Base-by-base conservation (phyloP, 92 coral and sea anemone species). In the Pocillopora grandis region DNA sequence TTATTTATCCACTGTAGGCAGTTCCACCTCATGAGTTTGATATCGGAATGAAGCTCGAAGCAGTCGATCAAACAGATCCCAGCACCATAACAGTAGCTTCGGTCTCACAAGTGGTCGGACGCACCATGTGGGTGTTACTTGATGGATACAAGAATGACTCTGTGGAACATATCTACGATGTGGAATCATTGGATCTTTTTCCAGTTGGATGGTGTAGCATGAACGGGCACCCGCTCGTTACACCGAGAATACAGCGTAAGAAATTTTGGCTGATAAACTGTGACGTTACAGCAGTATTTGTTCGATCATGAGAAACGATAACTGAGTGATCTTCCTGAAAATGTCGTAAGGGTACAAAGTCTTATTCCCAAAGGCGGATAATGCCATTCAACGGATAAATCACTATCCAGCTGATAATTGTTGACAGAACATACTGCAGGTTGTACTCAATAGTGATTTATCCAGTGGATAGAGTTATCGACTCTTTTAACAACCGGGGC, bases 181-280 rank as follows among this genome's bases (percentile, higher is more conserved):
- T 92, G 83, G 92, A 92, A 81, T 94, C 98, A 27, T 88, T 76
- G 62, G 88, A 94, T 63, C 76, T 94, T 35, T 94, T 89, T 48
- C 98, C 98, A 17, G 93, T 90, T 57, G 95, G 95, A 10, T 94
- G 98, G 98, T 88, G 98, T n/a, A 90, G 98, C 81, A 90, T 87
- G 72, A 87, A 94, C 36, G 98, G 98, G 17, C 93, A 94, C 68
- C 98, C 98, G 1, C 93, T 94, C 21, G 92, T 89, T 19, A 87
- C 91, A 71, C 98, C 86, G 27, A 62, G 86, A 23, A 33, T 83
- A 75, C 86, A 83, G 56, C 80, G 86, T 83, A 83, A 74, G 80
- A 1, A 70, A 77, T 27, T 3, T 42, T 42, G 49, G 49, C 49
- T 42, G 49, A 42, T 42, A 42, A 42, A 42, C 49, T 42, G 5